Evolutionary conservation across 2,113 vertebrate genomes (phyloP).

Genomic region (Nycticebus coucang): DNA sequence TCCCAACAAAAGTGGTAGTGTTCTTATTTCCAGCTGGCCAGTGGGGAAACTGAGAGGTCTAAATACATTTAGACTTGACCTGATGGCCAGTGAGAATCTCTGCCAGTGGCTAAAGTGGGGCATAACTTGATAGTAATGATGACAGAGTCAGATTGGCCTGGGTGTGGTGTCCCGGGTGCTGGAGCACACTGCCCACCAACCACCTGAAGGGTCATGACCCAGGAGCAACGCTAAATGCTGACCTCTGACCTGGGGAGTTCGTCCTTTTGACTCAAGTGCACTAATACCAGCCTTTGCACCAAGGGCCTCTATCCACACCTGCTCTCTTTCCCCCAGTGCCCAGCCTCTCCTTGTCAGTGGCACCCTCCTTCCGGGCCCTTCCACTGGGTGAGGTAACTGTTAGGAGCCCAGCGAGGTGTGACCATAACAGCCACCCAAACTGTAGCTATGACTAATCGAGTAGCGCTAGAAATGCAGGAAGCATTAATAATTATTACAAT

Average conservation of each 20-base stretch:
- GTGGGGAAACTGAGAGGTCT: neutral
- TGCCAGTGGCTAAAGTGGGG: neutral
- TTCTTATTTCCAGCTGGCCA: slow-evolving; percentile 2
- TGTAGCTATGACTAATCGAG: slow-evolving; percentile 56
- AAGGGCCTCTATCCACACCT: neutral
- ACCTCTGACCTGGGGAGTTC: neutral
- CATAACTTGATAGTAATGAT: neutral
- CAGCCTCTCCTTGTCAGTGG: neutral
- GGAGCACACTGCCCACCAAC: neutral
- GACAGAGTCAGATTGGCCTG: neutral
- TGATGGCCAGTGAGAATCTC: neutral
- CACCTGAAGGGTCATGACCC: neutral
- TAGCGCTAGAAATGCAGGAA: slow-evolving; percentile 26
- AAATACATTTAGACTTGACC: neutral
- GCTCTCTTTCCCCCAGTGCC: neutral
- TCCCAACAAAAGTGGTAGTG: neutral
- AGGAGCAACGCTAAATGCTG: neutral
- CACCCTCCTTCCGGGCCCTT: neutral
- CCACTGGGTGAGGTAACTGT: neutral
- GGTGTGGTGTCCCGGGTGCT: too few relatives aligned
- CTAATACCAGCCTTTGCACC: neutral
- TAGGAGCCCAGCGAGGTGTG: slow-evolving; percentile 30
- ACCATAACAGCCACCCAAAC: slow-evolving; percentile 9
- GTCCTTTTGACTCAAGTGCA: neutral
- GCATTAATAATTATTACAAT: slow-evolving; percentile 21